These are phyloP conservation scores for Asbolus verrucosus DNA, from an alignment of 1,140 invertebrate genomes.

Conservation along the genomic window DNA sequence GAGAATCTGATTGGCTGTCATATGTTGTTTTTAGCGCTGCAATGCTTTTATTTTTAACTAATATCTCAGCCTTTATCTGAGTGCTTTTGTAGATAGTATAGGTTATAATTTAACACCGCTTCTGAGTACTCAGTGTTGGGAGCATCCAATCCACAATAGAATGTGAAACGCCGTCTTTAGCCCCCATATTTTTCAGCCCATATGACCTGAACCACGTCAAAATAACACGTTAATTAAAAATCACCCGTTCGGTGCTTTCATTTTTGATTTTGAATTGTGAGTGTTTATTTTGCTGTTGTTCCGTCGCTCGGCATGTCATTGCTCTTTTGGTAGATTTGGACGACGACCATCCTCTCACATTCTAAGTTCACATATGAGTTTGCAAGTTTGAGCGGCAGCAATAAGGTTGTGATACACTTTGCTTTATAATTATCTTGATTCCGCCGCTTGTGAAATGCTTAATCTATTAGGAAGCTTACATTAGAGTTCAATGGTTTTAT, in stretches of 20 bases:
- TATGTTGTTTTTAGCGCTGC: slow-evolving; percentile 57
- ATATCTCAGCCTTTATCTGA: slow-evolving; percentile 56
- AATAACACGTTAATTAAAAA: too few species aligned
- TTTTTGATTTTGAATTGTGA: too few species aligned
- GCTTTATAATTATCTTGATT: slow-evolving; percentile 42
- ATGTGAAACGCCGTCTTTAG: slow-evolving; percentile 20
- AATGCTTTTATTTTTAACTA: slow-evolving; percentile 58
- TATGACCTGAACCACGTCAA: too few species aligned
- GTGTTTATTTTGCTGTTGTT: too few species aligned
- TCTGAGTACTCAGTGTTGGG: slow-evolving; percentile 38
- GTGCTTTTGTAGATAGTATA: slow-evolving; percentile 54
- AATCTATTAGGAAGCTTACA: slow-evolving; percentile 33
- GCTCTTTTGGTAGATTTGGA: neutral
- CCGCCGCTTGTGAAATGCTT: slow-evolving; percentile 44
- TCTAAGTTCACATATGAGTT: slow-evolving; percentile 37
- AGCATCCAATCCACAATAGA: slow-evolving; percentile 11
- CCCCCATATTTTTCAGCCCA: neutral
- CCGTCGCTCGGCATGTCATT: slow-evolving; percentile 26
- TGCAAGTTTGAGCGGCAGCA: slow-evolving; percentile 41
- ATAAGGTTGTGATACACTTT: slow-evolving; percentile 45
- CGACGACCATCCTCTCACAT: slow-evolving; percentile 23
- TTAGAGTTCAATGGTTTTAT: slow-evolving; percentile 31
- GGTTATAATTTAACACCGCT: slow-evolving; percentile 55
- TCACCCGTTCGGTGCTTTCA: too few species aligned
- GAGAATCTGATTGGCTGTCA: slow-evolving; percentile 55